A percentile compares a stretch with the other conserved stretches of the same genome.
These are phyloP conservation scores for Myocastor coypus DNA, from an alignment of 2,113 vertebrate genomes.

Conservation along the genomic window DNA sequence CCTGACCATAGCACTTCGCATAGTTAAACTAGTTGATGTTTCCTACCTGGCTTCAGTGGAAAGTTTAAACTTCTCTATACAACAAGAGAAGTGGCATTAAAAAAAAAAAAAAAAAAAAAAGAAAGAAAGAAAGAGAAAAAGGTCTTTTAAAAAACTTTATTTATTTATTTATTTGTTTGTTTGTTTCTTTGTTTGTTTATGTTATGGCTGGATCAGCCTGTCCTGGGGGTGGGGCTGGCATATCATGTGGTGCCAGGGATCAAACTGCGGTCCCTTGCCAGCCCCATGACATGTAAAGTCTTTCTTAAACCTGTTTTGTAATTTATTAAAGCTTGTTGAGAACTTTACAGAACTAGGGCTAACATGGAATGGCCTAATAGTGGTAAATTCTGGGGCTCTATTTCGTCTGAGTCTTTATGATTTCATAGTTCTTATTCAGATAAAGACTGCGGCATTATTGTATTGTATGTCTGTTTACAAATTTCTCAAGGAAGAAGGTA, in stretches of 20 bases:
- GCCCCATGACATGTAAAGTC: not conserved
- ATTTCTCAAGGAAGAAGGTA: not conserved
- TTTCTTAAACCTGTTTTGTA: not conserved
- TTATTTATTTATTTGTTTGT: too few relatives aligned
- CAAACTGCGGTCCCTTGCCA: too few relatives aligned
- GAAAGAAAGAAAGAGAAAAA: too few relatives aligned
- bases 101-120: too few relatives aligned
- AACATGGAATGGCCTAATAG: not conserved
- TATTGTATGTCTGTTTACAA: not conserved
- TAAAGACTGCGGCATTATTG: not conserved
- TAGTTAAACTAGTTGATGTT: not conserved
- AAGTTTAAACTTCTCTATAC: not conserved
- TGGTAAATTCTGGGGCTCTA: not conserved
- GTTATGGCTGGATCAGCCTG: too few relatives aligned
- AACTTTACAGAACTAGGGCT: not conserved
- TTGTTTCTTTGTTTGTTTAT: too few relatives aligned
- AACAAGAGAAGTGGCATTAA: too few relatives aligned
- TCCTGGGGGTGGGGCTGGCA: too few relatives aligned
- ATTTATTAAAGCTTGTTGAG: not conserved
- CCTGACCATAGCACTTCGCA: not conserved
- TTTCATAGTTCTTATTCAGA: not conserved
- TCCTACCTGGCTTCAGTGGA: not conserved
- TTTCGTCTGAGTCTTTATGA: not conserved
- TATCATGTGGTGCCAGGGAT: too few relatives aligned
- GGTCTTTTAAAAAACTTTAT: too few relatives aligned